Conservation (phyloP, 2,113 vertebrate genomes). For the Deroptyus accipitrinus region DNA sequence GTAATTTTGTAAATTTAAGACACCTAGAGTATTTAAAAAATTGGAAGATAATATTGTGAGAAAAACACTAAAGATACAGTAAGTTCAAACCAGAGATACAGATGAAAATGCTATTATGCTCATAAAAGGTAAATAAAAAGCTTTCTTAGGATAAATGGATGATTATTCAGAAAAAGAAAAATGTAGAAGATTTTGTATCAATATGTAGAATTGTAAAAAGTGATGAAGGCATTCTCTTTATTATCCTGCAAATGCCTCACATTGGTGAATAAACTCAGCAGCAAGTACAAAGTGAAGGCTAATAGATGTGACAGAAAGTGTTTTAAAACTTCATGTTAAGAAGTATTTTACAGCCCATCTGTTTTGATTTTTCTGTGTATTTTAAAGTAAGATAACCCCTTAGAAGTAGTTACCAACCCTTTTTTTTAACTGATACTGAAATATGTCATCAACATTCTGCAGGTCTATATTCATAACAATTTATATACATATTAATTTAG, state of each 20-base stretch:
- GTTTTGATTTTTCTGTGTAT: neutral
- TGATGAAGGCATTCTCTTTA: neutral
- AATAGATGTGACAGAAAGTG: neutral
- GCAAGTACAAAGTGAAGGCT: neutral
- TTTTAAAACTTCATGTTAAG: neutral
- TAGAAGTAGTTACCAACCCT: neutral
- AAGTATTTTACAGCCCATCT: neutral
- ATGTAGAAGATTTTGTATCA: neutral
- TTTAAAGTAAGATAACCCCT: neutral
- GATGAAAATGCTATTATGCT: slow-evolving; percentile 10
- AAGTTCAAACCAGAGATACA: neutral
- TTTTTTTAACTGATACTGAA: neutral
- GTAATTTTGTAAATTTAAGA: neutral
- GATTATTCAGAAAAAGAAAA: neutral
- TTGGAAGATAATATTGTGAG: neutral
- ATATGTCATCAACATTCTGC: neutral
- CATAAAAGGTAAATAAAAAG: slow-evolving; percentile 23
- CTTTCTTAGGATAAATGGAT: slow-evolving; percentile 22
- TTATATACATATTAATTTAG: neutral
- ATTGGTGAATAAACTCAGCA: neutral
- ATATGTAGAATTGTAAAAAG: neutral
- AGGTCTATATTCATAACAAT: neutral
- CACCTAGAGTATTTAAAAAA: neutral
- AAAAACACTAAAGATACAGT: neutral
- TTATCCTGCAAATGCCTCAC: neutral